Evolutionary conservation across 2,113 vertebrate species (phyloP).

Genomic region (Narcine bancroftii): DNA sequence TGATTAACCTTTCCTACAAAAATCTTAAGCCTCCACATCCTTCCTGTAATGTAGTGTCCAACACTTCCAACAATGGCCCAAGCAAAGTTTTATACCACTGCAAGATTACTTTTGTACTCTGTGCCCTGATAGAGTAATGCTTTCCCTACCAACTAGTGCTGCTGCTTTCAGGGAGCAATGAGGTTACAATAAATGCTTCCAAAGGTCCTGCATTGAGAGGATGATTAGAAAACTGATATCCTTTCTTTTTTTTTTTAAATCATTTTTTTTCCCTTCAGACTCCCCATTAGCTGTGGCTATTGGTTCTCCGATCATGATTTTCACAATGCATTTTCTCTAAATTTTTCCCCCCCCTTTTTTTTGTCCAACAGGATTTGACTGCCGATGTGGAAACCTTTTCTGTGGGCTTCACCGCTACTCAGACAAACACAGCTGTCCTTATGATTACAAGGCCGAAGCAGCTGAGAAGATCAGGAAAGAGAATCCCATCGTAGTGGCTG

Average conservation of each 20-base stretch:
- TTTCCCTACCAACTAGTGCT: too few relatives aligned
- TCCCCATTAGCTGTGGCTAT: background rate
- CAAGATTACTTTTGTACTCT: too few relatives aligned
- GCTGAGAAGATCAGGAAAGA: slow-evolving; percentile 81
- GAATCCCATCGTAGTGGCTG: slow-evolving; percentile 77
- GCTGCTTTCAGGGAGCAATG: too few relatives aligned
- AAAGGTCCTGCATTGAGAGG: too few relatives aligned
- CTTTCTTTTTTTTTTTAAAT: background rate
- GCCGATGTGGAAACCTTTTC: slow-evolving; percentile 82
- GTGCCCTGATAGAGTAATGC: too few relatives aligned
- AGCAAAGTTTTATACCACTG: too few relatives aligned
- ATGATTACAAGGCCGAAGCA: slow-evolving; percentile 77
- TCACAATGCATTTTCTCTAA: background rate
- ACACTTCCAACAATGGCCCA: too few relatives aligned
- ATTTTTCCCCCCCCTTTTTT: background rate
- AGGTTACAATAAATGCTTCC: too few relatives aligned
- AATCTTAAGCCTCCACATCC: too few relatives aligned
- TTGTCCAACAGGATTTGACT: slow-evolving; percentile 68
- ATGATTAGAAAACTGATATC: background rate
- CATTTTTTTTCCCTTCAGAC: background rate
- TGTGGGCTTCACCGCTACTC: slow-evolving; percentile 81
- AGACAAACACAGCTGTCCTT: slow-evolving; percentile 79
- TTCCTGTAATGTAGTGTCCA: too few relatives aligned
- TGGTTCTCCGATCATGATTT: background rate
- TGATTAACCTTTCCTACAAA: too few relatives aligned